phyloP scores from a whole-genome alignment of 2,113 vertebrate genomes.

The Bungarus multicinctus region DNA sequence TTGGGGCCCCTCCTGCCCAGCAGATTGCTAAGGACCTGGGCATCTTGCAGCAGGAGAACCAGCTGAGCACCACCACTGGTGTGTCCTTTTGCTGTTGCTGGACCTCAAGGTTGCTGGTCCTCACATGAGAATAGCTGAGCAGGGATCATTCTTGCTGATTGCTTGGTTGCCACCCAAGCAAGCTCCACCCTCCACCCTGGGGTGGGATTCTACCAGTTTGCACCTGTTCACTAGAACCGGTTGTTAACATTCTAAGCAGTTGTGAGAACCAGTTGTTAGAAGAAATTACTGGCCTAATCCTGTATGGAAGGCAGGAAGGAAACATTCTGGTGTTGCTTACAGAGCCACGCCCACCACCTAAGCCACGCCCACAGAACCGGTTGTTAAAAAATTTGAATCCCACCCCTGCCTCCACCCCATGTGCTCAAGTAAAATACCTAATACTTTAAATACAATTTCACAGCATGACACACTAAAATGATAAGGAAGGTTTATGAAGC shows the following conservation, averaged over 20 bases:
- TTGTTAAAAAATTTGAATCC: too few species aligned
- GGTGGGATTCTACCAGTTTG: too few species aligned
- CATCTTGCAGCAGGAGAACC: neutral
- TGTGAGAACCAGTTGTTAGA: too few species aligned
- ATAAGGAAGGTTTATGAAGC: neutral
- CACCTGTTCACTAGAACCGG: too few species aligned
- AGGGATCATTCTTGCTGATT: neutral
- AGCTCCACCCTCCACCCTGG: too few species aligned
- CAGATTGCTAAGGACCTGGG: neutral
- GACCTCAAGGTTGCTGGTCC: neutral
- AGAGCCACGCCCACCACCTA: too few species aligned
- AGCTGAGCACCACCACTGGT: neutral
- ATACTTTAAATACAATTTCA: neutral
- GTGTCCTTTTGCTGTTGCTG: neutral
- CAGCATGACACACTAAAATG: neutral
- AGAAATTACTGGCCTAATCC: too few species aligned
- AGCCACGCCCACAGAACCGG: too few species aligned
- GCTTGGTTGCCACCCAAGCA: neutral
- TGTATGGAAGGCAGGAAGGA: too few species aligned
- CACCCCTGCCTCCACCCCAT: too few species aligned
- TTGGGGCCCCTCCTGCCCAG: neutral
- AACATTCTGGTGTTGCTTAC: too few species aligned
- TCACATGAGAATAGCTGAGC: neutral
- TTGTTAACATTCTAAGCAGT: too few species aligned
- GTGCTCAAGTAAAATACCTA: neutral